Percentiles rank a stretch among this genome's conserved stretches.
phyloP scores from a whole-genome alignment of 2,797 vertebrate species.

The Thripadectes ignobilis region DNA sequence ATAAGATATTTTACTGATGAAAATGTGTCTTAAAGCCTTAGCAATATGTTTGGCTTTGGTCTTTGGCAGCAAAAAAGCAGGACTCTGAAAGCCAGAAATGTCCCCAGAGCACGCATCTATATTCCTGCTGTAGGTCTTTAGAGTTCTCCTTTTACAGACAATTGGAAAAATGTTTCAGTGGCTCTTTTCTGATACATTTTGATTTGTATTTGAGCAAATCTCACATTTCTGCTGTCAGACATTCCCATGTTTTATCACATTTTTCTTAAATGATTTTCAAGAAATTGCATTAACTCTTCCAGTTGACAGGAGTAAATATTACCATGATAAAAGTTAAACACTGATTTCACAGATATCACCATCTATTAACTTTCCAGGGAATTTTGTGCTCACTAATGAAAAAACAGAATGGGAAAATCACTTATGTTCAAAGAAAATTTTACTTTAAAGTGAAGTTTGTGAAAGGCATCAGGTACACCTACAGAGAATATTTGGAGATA shows the following conservation, averaged over 20 bases:
- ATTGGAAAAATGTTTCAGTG: conserved; percentile 74
- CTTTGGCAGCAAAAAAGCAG: conserved; percentile 72
- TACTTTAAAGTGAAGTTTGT: not conserved
- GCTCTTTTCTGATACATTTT: conserved; percentile 75
- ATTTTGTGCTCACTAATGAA: not conserved
- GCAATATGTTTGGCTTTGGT: conserved; percentile 77
- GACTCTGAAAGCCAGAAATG: conserved; percentile 71
- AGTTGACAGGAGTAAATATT: conserved; percentile 38
- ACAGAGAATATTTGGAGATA: not conserved
- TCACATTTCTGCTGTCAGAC: conserved; percentile 65
- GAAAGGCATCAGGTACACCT: not conserved
- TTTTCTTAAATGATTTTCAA: conserved; percentile 60
- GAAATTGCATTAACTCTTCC: conserved; percentile 59
- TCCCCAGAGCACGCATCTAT: conserved; percentile 70
- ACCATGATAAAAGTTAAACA: not conserved
- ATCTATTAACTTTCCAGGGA: not conserved
- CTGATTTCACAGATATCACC: conserved; percentile 7
- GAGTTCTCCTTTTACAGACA: conserved; percentile 74
- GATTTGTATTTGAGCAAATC: conserved; percentile 69
- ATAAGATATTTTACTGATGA: conserved; percentile 80
- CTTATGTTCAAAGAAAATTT: not conserved
- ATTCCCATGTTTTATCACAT: conserved; percentile 56
- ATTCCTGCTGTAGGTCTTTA: conserved; percentile 74
- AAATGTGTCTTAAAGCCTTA: conserved; percentile 77
- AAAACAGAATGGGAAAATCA: not conserved